Percentiles rank a stretch among this genome's conserved stretches.
Conservation (phyloP, 1,140 invertebrate genomes). For the Venturia canescens region DNA sequence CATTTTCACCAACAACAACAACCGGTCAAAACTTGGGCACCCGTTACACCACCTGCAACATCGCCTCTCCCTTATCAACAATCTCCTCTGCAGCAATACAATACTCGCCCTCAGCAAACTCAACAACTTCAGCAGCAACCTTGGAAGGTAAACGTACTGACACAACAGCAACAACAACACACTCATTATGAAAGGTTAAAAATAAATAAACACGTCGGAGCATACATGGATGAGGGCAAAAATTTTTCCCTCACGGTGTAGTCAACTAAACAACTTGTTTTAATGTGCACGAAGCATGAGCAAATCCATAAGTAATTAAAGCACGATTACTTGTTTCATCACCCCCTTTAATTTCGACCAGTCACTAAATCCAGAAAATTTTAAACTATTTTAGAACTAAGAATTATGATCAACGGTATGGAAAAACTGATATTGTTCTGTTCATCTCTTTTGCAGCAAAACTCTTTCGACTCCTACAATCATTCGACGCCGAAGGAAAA, state of each 20-base stretch:
- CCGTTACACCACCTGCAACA: constrained; percentile 71
- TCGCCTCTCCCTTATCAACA: constrained; percentile 75
- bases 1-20: constrained; percentile 65
- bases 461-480: constrained; percentile 65
- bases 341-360: neutral
- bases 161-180: neutral
- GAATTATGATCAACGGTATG: neutral
- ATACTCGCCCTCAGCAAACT: constrained; percentile 67
- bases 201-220: too few species aligned
- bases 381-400: neutral
- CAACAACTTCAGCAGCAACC: constrained; percentile 67
- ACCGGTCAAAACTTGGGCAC: constrained; percentile 65
- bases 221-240: too few species aligned
- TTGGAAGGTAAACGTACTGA: constrained; percentile 46
- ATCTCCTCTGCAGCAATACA: constrained; percentile 60
- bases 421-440: neutral
- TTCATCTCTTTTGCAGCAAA: constrained; percentile 56
- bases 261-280: constrained; percentile 51
- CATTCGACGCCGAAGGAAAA: constrained; percentile 62
- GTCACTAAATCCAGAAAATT: neutral
- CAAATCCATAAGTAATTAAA: too few species aligned
- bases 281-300: neutral
- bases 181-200: too few species aligned
- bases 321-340: neutral
- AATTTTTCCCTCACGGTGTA: constrained; percentile 47